Evolutionary conservation across 2,797 vertebrate genomes (phyloP).

Genomic region (Amblyopsis hoosieri): DNA sequence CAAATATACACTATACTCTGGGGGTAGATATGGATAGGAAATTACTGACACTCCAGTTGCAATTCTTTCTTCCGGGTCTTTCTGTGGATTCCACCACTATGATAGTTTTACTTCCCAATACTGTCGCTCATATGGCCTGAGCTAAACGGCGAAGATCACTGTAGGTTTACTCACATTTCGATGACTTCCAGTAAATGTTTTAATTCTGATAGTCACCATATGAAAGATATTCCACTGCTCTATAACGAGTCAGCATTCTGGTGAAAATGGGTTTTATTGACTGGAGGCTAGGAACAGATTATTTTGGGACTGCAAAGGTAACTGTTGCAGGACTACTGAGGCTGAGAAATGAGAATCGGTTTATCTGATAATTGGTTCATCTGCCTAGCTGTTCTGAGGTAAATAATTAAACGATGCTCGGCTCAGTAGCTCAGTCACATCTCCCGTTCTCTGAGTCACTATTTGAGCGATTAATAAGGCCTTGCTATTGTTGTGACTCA

Average conservation of each 20-base stretch:
- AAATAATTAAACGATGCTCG: not conserved
- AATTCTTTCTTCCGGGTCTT: not conserved
- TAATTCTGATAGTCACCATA: too few relatives aligned
- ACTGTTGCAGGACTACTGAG: conserved; percentile 24
- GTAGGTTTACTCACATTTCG: too few relatives aligned
- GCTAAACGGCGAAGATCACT: too few relatives aligned
- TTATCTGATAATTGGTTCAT: conserved; percentile 10
- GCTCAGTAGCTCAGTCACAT: not conserved
- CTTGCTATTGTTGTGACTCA: conserved; percentile 7
- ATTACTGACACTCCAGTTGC: conserved; percentile 9
- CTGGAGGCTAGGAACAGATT: conserved; percentile 6
- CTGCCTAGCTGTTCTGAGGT: conserved; percentile 12
- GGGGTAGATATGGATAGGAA: conserved; percentile 6
- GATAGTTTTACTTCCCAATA: conserved; percentile 8
- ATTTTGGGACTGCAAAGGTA: conserved; percentile 9
- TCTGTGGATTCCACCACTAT: not conserved
- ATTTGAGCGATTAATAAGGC: not conserved
- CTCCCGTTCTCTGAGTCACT: conserved; percentile 5
- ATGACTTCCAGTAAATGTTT: too few relatives aligned
- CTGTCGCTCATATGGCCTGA: not conserved
- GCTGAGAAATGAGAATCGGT: conserved; percentile 21
- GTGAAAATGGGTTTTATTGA: conserved; percentile 11
- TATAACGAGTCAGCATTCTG: not conserved
- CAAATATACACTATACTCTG: not conserved
- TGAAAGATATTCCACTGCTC: not conserved